These are phyloP conservation scores for Tiaroga cobitis DNA, from an alignment of 2,797 vertebrate species.

Conservation along the genomic window DNA sequence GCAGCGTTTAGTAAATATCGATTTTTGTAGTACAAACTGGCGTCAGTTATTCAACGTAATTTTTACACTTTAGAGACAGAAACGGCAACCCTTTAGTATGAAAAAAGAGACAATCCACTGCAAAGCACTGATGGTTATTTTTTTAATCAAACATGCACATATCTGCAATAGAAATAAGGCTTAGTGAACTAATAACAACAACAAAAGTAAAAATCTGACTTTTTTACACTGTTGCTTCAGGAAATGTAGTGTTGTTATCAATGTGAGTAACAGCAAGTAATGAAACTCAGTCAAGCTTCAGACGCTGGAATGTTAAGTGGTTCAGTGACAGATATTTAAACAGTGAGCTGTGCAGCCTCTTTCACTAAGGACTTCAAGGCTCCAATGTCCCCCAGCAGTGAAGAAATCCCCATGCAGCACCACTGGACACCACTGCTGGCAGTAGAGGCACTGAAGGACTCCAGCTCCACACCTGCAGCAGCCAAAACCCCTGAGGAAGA, in stretches of 20 bases:
- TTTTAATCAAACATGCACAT: slow-evolving; percentile 48
- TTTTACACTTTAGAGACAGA: neutral
- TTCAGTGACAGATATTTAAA: slow-evolving; percentile 69
- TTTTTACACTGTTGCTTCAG: neutral
- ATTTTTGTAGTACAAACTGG: neutral
- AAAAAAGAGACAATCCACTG: neutral
- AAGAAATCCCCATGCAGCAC: slow-evolving; percentile 83
- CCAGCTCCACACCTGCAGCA: slow-evolving; percentile 77
- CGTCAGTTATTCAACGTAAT: neutral
- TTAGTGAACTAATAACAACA: slow-evolving; percentile 19
- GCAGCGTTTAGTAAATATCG: neutral
- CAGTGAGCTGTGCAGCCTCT: slow-evolving; percentile 80
- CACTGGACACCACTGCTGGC: slow-evolving; percentile 78
- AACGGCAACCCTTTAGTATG: neutral
- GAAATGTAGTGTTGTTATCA: neutral
- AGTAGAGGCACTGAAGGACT: slow-evolving; percentile 84
- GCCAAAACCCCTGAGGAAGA: slow-evolving; percentile 79
- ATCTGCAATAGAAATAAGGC: slow-evolving; percentile 23
- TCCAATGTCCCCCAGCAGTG: slow-evolving; percentile 73
- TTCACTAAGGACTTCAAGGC: slow-evolving; percentile 77
- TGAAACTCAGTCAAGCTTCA: slow-evolving; percentile 3
- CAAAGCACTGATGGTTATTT: neutral
- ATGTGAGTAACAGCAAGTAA: neutral
- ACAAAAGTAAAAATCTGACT: neutral
- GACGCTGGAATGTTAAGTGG: slow-evolving; percentile 41